phyloP scores from a whole-genome alignment of 2,113 vertebrate genomes.

The Grallaria varia region DNA sequence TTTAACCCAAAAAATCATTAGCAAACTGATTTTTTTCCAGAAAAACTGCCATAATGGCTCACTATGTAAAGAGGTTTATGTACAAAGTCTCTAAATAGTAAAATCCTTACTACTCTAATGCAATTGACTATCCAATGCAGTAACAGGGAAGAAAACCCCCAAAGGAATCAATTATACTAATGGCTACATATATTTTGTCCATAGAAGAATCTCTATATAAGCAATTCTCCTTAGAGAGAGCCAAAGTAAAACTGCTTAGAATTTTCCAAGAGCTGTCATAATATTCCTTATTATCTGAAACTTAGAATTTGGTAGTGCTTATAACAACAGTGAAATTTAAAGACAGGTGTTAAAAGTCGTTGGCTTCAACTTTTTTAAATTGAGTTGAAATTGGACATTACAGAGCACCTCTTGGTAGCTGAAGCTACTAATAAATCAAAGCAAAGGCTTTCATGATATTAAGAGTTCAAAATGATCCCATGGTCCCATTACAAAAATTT shows the following conservation, averaged over 20 bases:
- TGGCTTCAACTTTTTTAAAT: neutral
- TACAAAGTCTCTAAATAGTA: neutral
- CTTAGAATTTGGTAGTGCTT: neutral
- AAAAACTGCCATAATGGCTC: neutral
- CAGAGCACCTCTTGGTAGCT: neutral
- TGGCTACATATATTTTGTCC: neutral
- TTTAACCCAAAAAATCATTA: neutral
- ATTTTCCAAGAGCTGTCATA: slow-evolving; percentile 31
- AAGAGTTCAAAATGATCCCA: neutral
- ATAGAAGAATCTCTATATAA: slow-evolving; percentile 19
- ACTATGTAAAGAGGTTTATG: neutral
- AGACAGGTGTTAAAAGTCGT: neutral
- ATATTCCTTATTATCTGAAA: slow-evolving; percentile 23
- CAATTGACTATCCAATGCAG: neutral
- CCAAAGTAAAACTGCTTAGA: neutral
- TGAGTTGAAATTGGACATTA: neutral
- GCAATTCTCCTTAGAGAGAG: slow-evolving; percentile 18
- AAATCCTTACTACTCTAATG: neutral
- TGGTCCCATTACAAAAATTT: neutral
- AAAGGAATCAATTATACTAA: slow-evolving; percentile 47
- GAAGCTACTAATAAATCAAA: neutral
- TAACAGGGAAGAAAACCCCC: neutral
- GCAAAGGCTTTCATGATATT: neutral
- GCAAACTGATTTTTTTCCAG: neutral
- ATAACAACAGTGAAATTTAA: neutral